Base-by-base conservation (phyloP, 2,113 vertebrate genomes). In the Etia nguti region DNA sequence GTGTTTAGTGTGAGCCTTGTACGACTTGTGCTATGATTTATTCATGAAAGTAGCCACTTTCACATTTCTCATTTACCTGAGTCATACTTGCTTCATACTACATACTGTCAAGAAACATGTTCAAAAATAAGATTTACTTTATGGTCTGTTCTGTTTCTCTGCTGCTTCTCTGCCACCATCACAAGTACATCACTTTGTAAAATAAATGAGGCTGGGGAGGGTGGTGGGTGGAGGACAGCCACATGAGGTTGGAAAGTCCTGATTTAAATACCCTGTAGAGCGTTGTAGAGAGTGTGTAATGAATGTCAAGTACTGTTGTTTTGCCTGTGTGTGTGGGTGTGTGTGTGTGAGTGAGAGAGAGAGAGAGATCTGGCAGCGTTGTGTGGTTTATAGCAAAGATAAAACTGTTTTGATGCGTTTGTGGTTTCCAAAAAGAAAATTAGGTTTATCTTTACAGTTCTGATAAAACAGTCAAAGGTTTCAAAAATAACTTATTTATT, bases 261-360 rank as follows among this genome's bases (percentile, higher is more conserved):
- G 16, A 77, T 50, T 77, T 77, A 50, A 48, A 75, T 48, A 48
- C 24, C 70, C 70, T 1, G 16, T 29, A 48, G 43, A 50, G 43
- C 1, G 1, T 77, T 2, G 26, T 48, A 77, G 29, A 20, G 46
- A 6, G 26, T 34, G 26, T 52, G 26, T 50, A 77, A 77, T 31
- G 46, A 52, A n/a, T 52, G 46, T 31, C 24, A 29, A 50, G 43
- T 0, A n/a, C 46, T 20, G 46, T 77, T 77, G 43, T 48, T 75
- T 31, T 50, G 43, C 0, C 10, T 75, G 24, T 2, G 4, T 77
- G 70, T 38, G 59, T 20, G 48, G 15, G 56, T 6, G 36, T 16
- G 13, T 2, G 22, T 31, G 31, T 31, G 31, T n/a, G n/a, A n/a
- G n/a, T n/a, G n/a, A n/a, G n/a, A 0, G 1, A 11, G 56, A 59